phyloP scores from a whole-genome alignment of 2,888 invertebrate genomes.

The Prenolepis imparis region DNA sequence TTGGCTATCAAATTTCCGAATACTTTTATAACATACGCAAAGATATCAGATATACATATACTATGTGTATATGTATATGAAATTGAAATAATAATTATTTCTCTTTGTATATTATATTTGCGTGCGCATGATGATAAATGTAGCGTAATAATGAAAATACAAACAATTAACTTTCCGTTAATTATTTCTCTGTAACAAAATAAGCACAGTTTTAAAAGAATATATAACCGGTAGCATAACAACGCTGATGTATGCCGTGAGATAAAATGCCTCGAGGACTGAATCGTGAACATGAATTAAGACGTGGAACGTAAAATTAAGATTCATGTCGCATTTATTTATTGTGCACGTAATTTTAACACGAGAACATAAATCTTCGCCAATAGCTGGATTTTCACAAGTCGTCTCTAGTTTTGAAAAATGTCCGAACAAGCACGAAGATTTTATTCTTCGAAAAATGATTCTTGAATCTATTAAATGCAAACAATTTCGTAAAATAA shows the following conservation, averaged over 20 bases:
- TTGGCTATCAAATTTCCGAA: constrained; percentile 30
- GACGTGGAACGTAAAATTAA: constrained; percentile 37
- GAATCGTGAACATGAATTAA: constrained; percentile 42
- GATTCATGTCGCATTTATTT: constrained; percentile 35
- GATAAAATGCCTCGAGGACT: constrained; percentile 36
- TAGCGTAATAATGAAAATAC: constrained; percentile 22
- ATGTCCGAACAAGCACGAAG: neutral
- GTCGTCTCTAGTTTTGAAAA: neutral
- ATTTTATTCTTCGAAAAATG: constrained; percentile 11
- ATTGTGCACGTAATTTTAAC: constrained; percentile 19
- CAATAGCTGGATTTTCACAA: neutral
- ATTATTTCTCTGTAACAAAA: constrained; percentile 24
- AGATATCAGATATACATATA: neutral
- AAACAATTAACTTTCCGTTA: constrained; percentile 1
- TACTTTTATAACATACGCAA: neutral
- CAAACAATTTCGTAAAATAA: neutral
- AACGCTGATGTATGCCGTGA: constrained; percentile 39
- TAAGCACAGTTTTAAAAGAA: constrained; percentile 26
- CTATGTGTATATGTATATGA: neutral
- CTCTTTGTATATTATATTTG: constrained; percentile 17
- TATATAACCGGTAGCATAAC: constrained; percentile 10
- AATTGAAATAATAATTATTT: constrained; percentile 40
- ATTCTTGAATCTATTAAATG: neutral
- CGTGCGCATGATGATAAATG: neutral
- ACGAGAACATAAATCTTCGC: neutral